Evolutionary conservation across 2,113 vertebrate genomes (phyloP).

Genomic region (Chloropsis hardwickii): DNA sequence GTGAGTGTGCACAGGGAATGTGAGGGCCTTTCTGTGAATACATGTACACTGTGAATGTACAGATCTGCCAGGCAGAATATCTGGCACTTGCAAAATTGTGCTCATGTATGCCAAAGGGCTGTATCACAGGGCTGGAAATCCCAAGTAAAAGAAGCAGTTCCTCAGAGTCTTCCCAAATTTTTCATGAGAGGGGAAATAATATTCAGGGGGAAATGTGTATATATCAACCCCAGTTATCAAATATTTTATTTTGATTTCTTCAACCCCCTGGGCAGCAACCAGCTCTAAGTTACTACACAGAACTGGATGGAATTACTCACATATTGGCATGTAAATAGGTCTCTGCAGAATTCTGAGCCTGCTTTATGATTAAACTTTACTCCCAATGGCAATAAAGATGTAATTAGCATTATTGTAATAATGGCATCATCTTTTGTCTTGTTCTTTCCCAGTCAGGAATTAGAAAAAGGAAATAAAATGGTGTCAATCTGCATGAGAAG

Average conservation of each 20-base stretch:
- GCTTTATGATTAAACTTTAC: not conserved
- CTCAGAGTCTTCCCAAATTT: not conserved
- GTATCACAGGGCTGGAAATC: not conserved
- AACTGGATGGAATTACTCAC: not conserved
- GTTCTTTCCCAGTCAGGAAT: not conserved
- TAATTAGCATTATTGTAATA: constrained; percentile 32
- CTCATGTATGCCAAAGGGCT: not conserved
- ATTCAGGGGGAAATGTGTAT: not conserved
- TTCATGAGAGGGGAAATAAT: not conserved
- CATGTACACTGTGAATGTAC: not conserved
- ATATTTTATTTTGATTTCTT: not conserved
- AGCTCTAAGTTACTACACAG: not conserved
- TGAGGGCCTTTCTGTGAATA: not conserved
- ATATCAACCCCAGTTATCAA: not conserved
- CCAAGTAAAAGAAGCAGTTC: not conserved
- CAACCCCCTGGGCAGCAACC: not conserved
- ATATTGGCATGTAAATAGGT: not conserved
- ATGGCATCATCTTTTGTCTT: not conserved
- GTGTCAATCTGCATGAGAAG: not conserved
- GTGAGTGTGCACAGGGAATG: not conserved
- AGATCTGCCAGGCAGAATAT: not conserved
- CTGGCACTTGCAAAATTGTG: not conserved
- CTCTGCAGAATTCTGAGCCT: not conserved
- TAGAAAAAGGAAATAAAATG: not conserved
- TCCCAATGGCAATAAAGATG: not conserved